Evolutionary conservation across 2,888 invertebrate genomes (phyloP), one percentile per base, ranked within the genome.

Genomic region (Lepidochrysops patricia): DNA sequence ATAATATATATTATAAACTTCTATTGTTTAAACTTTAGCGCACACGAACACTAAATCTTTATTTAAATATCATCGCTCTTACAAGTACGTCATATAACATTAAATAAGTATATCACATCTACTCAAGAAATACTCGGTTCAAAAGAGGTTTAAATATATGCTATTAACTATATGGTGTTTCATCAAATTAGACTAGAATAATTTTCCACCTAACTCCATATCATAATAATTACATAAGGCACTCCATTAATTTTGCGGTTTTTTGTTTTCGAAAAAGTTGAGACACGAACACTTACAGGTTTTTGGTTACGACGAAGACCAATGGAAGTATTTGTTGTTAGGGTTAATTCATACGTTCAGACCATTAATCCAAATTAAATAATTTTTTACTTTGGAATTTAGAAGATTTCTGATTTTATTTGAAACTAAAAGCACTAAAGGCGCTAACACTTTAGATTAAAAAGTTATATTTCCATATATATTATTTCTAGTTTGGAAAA

Each of bases 221-320:
- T 85, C 75, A 83, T 87, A 88, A 80, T 86, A 84, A 79, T 82
- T 89, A 89, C 85, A 84, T 90, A 90, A 90, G 90, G 90, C 90
- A 90, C 90, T 90, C 89, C 88, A 80, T 85, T 86, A 84, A 85
- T 84, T 85, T 86, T 80, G 84, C 84, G 80, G 84, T 73, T 83
- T 81, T 79, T 73, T 83, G n/a, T 81, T 78, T 76, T 84, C 85
- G 79, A 84, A 86, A 85, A 77, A 78, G 72, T 80, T 76, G 71
- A 79, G 65, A 79, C 77, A 79, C 78, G 80, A 77, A 78, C 74
- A 77, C 74, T 74, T 71, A 69, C 68, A 71, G 72, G 70, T 70
- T 75, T 67, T 75, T 74, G 78, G 75, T 72, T 75, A 76, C 80
- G 80, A 82, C 78, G 86, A 87, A 87, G 87, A 87, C 87, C 73